Conservation (phyloP, 2,797 vertebrate species). For the Danio kyathit region DNA sequence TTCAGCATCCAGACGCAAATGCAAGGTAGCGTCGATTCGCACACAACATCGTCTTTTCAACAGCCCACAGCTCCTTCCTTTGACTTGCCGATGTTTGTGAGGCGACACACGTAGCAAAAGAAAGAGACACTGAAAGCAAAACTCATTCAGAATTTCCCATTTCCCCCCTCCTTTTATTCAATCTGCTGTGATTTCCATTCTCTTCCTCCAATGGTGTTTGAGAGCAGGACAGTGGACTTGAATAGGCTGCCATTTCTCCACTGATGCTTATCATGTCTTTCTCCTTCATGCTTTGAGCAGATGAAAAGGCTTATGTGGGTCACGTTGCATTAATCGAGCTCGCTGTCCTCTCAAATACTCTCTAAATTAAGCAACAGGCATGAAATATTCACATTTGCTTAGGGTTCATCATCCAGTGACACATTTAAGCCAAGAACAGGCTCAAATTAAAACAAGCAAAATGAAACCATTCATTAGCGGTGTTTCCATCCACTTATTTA, state of each 20-base stretch:
- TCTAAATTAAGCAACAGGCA: constrained; percentile 70
- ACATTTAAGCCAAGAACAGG: constrained; percentile 48
- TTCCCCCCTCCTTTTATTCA: constrained; percentile 21
- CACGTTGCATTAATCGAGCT: constrained; percentile 74
- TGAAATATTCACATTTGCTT: constrained; percentile 71
- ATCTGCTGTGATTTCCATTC: constrained; percentile 49
- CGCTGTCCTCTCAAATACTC: constrained; percentile 68
- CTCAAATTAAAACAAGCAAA: constrained; percentile 33
- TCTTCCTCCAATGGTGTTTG: constrained; percentile 61
- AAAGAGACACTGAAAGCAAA: constrained; percentile 57
- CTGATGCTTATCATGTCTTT: constrained; percentile 69
- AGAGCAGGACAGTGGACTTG: constrained; percentile 67
- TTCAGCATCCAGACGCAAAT: constrained; percentile 17
- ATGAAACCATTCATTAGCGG: constrained; percentile 10
- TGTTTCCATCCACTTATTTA: no score
- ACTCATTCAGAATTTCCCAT: constrained; percentile 69
- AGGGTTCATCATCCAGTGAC: constrained; percentile 69
- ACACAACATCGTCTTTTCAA: constrained; percentile 36
- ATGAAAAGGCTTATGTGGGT: constrained; percentile 77
- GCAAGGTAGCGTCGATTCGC: constrained; percentile 9
- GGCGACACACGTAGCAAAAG: constrained; percentile 60
- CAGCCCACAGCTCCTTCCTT: constrained; percentile 9
- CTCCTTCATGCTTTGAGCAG: constrained; percentile 67
- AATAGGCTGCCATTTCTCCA: constrained; percentile 64
- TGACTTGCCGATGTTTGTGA: constrained; percentile 42